Conservation (phyloP, 64 coral and sea anemone species). For the Actinia equina region DNA sequence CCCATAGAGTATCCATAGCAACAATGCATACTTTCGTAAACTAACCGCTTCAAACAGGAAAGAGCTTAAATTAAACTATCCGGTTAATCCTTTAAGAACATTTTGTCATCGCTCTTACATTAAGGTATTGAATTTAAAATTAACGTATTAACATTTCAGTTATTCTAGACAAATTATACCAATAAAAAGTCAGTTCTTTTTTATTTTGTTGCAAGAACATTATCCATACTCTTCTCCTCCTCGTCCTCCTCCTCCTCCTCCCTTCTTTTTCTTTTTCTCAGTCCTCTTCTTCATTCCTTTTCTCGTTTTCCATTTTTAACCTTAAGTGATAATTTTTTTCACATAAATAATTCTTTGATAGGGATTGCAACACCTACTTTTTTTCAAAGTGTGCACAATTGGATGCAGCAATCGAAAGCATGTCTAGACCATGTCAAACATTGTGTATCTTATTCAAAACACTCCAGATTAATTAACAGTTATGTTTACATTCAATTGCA, state of each 20-base stretch:
- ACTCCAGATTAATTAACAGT: constrained; percentile 10
- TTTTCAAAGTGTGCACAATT: too few relatives aligned
- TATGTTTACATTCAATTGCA: not conserved
- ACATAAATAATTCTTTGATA: too few relatives aligned
- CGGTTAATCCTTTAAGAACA: not conserved
- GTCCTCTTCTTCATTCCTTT: too few relatives aligned
- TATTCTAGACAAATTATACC: not conserved
- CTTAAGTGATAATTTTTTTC: too few relatives aligned
- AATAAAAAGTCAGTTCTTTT: not conserved
- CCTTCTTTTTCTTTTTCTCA: too few relatives aligned
- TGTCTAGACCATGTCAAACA: not conserved
- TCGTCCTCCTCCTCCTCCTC: too few relatives aligned
- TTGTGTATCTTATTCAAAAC: not conserved
- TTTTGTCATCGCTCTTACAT: not conserved
- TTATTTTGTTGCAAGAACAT: not conserved
- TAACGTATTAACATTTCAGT: not conserved
- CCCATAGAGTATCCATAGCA: not conserved
- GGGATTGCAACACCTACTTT: too few relatives aligned
- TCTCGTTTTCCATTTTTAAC: too few relatives aligned
- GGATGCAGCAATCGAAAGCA: not conserved
- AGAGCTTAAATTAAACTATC: not conserved
- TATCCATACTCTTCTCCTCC: not conserved
- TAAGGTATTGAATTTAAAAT: too few relatives aligned
- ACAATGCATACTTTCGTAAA: not conserved
- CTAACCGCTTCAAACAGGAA: not conserved